Evolutionary conservation across 2,113 vertebrate genomes (phyloP).

Genomic region (Atrichornis clamosus): DNA sequence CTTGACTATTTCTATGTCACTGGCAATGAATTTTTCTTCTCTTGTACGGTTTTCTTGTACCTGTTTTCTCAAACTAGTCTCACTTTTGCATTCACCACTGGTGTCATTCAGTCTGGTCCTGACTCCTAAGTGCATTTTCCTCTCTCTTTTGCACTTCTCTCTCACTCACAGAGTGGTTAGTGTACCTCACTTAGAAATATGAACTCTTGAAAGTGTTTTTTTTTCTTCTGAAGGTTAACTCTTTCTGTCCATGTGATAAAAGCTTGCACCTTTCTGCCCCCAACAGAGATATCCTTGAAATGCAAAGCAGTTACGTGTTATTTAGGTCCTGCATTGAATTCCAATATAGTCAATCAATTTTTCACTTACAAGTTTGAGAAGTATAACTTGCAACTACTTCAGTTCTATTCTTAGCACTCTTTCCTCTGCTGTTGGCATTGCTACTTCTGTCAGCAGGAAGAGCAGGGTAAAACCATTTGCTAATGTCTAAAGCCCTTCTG

Average conservation of each 20-base stretch:
- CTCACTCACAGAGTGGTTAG: not conserved
- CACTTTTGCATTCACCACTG: not conserved
- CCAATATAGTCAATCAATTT: not conserved
- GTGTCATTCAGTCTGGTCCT: not conserved
- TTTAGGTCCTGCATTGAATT: slow-evolving; percentile 5
- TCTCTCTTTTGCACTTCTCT: not conserved
- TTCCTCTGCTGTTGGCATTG: not conserved
- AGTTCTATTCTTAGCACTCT: not conserved
- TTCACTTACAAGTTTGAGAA: not conserved
- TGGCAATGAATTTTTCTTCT: not conserved
- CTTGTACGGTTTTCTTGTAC: no score
- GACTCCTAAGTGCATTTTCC: not conserved
- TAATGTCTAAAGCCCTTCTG: not conserved
- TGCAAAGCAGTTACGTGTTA: not conserved
- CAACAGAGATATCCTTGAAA: not conserved
- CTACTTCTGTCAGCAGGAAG: not conserved
- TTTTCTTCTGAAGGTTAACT: not conserved
- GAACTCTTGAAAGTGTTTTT: not conserved
- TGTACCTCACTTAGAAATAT: not conserved
- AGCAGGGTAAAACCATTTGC: not conserved
- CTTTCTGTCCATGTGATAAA: not conserved
- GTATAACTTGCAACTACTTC: not conserved
- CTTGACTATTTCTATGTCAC: not conserved
- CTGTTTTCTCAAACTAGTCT: not conserved
- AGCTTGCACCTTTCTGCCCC: not conserved